Base-by-base conservation (phyloP, 2,113 vertebrate species). In the Rana temporaria region DNA sequence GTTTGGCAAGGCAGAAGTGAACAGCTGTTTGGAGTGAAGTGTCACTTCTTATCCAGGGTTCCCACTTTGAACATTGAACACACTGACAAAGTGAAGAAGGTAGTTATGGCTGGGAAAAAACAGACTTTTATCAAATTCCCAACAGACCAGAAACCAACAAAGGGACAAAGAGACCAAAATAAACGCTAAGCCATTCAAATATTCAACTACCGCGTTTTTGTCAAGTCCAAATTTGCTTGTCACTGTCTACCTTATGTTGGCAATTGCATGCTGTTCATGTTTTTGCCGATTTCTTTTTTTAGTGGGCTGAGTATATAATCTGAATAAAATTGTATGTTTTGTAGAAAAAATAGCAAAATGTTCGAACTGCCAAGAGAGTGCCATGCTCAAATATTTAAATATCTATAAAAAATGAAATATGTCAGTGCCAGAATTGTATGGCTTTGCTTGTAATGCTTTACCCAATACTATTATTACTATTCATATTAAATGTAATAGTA, bases 21-120 rank as follows among this genome's bases (percentile, higher is more conserved):
- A 66, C 81, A 76, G 81, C 81, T 83, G 81, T 68, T 83, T 68
- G 71, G 64, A 83, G 71, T 83, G 81, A 82, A 75, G 81, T 83
- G 81, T 83, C 72, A 68, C 63, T 75, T 76, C 63, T 83, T 83
- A 83, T 83, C 72, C 66, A 17, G 20, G 64, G 19, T 65, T 67
- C 26, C 63, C 48, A 30, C 81, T 83, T 83, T 83, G 81, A 83
- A 83, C 81, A 68, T 68, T 75, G 71, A 68, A 68, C 71, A 76
- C 63, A 19, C 32, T 83, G 81, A 83, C 81, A 75, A 67, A 75
- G 71, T 83, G 81, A 83, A 83, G 81, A 83, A 67, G 32, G 80
- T 82, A 66, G 70, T 73, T 57, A 38, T 38, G 70, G 11, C 71
- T 67, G 62, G 30, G 24, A 65, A 8, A 17, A 74, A 68, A 69